Conservation (phyloP, 2,113 vertebrate species). For the Notiomystis cincta region DNA sequence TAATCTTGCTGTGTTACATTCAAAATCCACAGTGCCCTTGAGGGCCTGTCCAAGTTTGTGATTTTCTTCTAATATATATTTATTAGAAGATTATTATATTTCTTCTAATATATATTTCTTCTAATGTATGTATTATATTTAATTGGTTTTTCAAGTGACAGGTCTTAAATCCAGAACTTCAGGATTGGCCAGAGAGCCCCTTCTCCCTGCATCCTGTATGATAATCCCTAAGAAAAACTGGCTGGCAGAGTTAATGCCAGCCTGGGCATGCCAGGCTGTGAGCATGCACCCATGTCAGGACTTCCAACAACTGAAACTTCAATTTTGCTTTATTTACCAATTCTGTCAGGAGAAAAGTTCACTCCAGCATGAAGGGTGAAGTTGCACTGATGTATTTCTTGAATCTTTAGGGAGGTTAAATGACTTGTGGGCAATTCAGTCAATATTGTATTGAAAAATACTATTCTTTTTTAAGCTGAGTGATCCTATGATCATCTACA, state of each 20-base stretch:
- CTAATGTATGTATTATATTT: neutral
- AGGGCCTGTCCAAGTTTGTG: neutral
- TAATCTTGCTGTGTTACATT: neutral
- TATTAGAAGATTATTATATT: too few species aligned
- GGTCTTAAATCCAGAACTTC: neutral
- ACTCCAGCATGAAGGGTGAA: neutral
- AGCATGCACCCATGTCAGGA: fast-evolving
- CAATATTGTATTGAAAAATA: neutral
- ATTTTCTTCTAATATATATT: neutral
- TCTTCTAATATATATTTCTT: neutral
- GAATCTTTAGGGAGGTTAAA: neutral
- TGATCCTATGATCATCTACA: neutral
- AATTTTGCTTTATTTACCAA: neutral
- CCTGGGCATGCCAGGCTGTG: too few species aligned
- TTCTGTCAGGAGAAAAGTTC: neutral
- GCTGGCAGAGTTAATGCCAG: neutral
- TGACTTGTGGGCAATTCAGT: neutral
- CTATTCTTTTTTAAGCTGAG: neutral
- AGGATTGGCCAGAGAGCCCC: neutral
- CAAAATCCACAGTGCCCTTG: neutral
- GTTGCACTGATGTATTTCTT: neutral
- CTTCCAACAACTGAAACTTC: neutral
- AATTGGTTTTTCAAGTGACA: neutral
- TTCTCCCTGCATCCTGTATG: neutral
- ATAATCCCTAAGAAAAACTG: neutral